A percentile compares a stretch with the other conserved stretches of the same genome.
These are phyloP conservation scores for Cantharis flavilabris DNA, from an alignment of 2,888 invertebrate species.

Conservation along the genomic window DNA sequence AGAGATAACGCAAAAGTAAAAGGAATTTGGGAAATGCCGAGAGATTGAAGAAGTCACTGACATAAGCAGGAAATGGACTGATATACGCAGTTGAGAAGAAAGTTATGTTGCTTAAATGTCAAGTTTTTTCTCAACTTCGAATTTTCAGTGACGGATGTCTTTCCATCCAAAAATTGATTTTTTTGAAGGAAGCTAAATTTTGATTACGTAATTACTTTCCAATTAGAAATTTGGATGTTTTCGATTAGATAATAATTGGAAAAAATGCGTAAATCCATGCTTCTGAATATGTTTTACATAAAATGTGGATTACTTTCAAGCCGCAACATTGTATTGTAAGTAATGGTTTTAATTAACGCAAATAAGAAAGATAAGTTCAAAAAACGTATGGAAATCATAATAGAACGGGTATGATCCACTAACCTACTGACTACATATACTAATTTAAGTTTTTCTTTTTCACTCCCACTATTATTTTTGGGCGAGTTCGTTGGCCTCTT, in stretches of 20 bases:
- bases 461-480: slow-evolving; percentile 34
- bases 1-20: background rate
- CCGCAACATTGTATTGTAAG: background rate
- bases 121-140: background rate
- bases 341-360: background rate
- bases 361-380: slow-evolving; percentile 27
- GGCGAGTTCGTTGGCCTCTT: slow-evolving; percentile 31
- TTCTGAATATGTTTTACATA: too few relatives aligned
- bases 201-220: background rate
- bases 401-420: slow-evolving; percentile 37
- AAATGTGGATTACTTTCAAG: background rate
- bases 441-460: slow-evolving; percentile 37
- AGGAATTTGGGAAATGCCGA: background rate
- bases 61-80: background rate
- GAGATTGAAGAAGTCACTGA: background rate
- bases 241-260: background rate
- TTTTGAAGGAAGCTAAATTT: background rate
- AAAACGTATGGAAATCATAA: slow-evolving; percentile 37
- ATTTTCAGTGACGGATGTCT: background rate
- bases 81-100: background rate
- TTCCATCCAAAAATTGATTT: background rate
- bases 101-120: background rate
- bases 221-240: background rate
- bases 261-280: background rate
- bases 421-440: slow-evolving; percentile 38